A percentile compares a stretch with the other conserved stretches of the same genome.
These are phyloP conservation scores for Zoroaster sp. DNA, from an alignment of 53 echinoderm and acorn worm species.

Conservation along the genomic window DNA sequence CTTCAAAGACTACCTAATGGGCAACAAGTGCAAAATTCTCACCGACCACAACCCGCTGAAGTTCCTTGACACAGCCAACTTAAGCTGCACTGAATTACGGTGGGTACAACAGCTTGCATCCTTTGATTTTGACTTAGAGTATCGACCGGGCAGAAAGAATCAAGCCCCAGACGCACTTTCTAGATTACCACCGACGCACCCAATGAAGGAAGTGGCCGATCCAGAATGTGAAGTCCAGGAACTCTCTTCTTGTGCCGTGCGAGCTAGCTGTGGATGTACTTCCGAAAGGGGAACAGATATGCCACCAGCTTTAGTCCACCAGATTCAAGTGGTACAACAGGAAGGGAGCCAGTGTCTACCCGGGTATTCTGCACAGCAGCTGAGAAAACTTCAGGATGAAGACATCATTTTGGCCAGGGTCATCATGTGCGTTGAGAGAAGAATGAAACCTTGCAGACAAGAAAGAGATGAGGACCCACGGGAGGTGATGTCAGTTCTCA, in stretches of 20 bases:
- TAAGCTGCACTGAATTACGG: too few relatives aligned
- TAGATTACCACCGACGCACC: neutral
- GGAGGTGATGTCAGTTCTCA: neutral
- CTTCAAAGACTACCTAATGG: conserved; percentile 45
- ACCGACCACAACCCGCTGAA: conserved; percentile 54
- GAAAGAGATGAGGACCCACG: neutral
- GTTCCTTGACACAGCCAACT: conserved; percentile 8
- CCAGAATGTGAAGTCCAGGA: neutral
- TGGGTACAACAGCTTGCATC: conserved; percentile 40
- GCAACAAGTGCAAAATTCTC: neutral
- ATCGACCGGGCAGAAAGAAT: neutral
- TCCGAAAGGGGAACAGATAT: too few relatives aligned
- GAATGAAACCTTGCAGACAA: neutral
- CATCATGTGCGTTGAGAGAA: neutral
- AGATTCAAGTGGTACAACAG: neutral
- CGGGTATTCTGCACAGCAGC: neutral
- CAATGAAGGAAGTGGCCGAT: neutral
- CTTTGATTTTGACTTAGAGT: neutral
- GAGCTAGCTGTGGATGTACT: neutral
- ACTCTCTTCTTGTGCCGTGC: neutral
- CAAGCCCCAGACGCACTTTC: conserved; percentile 19
- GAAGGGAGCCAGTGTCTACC: neutral
- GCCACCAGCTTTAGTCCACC: too few relatives aligned
- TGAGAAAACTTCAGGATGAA: neutral
- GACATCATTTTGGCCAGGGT: neutral